Evolutionary conservation across 1,140 invertebrate genomes (phyloP), one percentile per base, ranked within the genome.

Genomic region (Zophobas atratus): DNA sequence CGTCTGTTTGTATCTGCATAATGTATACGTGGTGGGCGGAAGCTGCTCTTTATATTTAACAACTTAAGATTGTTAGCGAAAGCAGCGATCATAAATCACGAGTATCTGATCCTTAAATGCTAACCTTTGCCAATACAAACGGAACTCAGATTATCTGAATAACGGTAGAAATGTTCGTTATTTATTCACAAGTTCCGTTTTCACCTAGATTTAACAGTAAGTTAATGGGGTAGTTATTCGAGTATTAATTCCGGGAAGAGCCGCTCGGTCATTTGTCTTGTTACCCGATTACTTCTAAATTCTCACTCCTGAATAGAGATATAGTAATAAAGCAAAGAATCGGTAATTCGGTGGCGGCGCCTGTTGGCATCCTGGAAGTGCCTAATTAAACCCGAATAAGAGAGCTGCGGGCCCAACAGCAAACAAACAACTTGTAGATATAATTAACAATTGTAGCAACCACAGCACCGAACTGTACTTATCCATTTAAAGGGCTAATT

Each of bases 401-500:
- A 51, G 49, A 51, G 49, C 49, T 67, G 60, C 60, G 60, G 60
- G 8, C 60, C 60, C 38, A 67, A 67, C 38, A 67, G 38, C 33
- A 67, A 67, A 67, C 60, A 67, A 67, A 67, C 60, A 67, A 67
- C 38, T 43, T 67, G 60, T 67, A 67, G 39, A 43, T 67, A 67
- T 67, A 67, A 67, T 67, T 67, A 67, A 67, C 60, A 67, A 67
- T 67, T 67, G 60, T 67, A 67, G 60, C 60, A 67, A 67, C 60
- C 60, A 33, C 60, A 67, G 60, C 60, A 67, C 60, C 60, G 60
- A 67, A 67, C 39, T 67, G 60, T 67, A 67, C 60, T 67, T 67
- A 67, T 67, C 60, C 60, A 67, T 67, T 67, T 67, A 67, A 67
- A 67, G 60, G 60, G n/a, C 60, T 67, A 67, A 67, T 67, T 67